These are phyloP conservation scores for Heliothis peltigera DNA, from an alignment of 2,888 invertebrate genomes.

Conservation along the genomic window DNA sequence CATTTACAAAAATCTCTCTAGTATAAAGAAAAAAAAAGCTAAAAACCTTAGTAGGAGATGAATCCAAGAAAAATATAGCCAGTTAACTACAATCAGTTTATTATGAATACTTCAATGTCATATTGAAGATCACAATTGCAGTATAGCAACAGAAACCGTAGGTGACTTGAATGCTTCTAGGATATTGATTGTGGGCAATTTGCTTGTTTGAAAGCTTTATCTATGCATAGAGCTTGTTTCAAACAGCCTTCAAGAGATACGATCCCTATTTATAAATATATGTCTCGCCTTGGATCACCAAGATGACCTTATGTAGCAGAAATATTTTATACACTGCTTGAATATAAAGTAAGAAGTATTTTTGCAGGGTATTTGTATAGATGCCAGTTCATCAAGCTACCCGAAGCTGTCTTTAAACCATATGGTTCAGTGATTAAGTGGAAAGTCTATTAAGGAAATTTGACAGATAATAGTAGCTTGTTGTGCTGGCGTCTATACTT, in stretches of 20 bases:
- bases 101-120: neutral
- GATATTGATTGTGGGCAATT: constrained; percentile 10
- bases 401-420: too few relatives aligned
- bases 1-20: too few relatives aligned
- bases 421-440: too few relatives aligned
- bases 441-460: too few relatives aligned
- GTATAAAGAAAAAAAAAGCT: too few relatives aligned
- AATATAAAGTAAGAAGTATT: neutral
- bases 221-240: neutral
- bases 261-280: neutral
- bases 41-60: too few relatives aligned
- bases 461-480: too few relatives aligned
- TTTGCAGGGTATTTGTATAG: too few relatives aligned
- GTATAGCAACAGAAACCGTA: neutral
- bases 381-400: too few relatives aligned
- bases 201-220: constrained; percentile 1
- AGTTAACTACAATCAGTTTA: neutral
- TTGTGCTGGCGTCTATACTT: too few relatives aligned
- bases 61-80: too few relatives aligned
- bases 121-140: neutral
- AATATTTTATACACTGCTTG: neutral
- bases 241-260: neutral
- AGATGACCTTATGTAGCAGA: neutral
- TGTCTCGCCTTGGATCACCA: neutral
- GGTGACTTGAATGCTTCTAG: constrained; percentile 6